A percentile compares a stretch with the other conserved stretches of the same genome.
phyloP scores from a whole-genome alignment of 2,113 vertebrate genomes.

The Athene noctua region DNA sequence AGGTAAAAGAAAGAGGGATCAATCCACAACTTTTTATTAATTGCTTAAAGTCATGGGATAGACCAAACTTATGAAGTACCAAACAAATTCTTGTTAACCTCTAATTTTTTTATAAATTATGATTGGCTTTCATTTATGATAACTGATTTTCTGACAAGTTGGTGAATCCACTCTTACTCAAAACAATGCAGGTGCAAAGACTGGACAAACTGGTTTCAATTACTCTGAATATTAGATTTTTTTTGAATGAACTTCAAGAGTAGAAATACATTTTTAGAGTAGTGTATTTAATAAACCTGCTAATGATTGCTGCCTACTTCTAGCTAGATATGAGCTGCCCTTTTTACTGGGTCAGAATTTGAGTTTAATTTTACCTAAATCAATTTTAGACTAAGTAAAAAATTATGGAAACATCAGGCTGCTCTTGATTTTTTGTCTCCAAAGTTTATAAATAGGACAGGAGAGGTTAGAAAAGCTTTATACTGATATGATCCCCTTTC shows the following conservation, averaged over 20 bases:
- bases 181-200: background rate
- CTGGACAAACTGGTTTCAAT: background rate
- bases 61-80: background rate
- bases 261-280: conserved; percentile 46
- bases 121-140: background rate
- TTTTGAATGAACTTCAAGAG: background rate
- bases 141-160: conserved; percentile 36
- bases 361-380: background rate
- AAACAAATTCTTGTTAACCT: background rate
- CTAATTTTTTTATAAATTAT: background rate
- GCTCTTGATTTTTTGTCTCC: background rate
- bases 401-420: background rate
- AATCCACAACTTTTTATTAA: background rate
- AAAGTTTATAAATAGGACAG: background rate
- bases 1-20: background rate
- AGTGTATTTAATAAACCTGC: background rate
- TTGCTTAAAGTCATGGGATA: background rate
- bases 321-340: background rate
- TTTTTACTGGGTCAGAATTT: background rate
- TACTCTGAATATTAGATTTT: conserved; percentile 3
- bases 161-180: background rate
- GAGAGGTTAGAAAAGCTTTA: background rate
- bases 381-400: background rate
- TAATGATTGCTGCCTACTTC: conserved; percentile 3
- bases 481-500: background rate